phyloP scores from a whole-genome alignment of 2,797 vertebrate species.

The Ctenopoma kingsleyae region DNA sequence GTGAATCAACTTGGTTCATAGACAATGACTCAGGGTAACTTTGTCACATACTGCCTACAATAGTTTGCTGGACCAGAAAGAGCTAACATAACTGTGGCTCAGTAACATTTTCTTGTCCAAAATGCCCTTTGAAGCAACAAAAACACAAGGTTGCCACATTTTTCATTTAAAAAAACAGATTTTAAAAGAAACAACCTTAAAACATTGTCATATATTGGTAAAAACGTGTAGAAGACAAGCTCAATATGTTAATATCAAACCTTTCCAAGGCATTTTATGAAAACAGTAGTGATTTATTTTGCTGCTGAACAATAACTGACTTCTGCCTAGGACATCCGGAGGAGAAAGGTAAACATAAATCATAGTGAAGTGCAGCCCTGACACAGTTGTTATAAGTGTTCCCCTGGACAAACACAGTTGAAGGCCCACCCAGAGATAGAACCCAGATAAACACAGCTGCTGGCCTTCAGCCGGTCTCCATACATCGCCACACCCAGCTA shows the following conservation, averaged over 20 bases:
- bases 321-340: constrained; percentile 18
- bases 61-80: too few relatives aligned
- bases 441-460: constrained; percentile 85
- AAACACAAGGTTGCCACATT: too few relatives aligned
- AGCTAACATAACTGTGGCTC: too few relatives aligned
- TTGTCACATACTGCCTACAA: too few relatives aligned
- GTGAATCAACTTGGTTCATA: too few relatives aligned
- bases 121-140: too few relatives aligned
- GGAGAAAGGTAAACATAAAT: constrained; percentile 42
- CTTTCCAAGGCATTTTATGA: not conserved
- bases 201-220: not conserved
- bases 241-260: not conserved
- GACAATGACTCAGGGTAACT: too few relatives aligned
- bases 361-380: constrained; percentile 3
- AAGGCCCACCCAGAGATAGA: constrained; percentile 54
- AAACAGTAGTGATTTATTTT: constrained; percentile 13
- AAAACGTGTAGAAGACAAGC: not conserved
- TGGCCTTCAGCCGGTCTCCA: constrained; percentile 25
- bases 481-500: constrained; percentile 35
- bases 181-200: too few relatives aligned
- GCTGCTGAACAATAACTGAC: constrained; percentile 18
- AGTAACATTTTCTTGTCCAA: too few relatives aligned
- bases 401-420: constrained; percentile 38
- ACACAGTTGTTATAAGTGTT: constrained; percentile 8
- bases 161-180: too few relatives aligned